Conservation (phyloP, 2,113 vertebrate genomes). For the Prunella fulvescens region DNA sequence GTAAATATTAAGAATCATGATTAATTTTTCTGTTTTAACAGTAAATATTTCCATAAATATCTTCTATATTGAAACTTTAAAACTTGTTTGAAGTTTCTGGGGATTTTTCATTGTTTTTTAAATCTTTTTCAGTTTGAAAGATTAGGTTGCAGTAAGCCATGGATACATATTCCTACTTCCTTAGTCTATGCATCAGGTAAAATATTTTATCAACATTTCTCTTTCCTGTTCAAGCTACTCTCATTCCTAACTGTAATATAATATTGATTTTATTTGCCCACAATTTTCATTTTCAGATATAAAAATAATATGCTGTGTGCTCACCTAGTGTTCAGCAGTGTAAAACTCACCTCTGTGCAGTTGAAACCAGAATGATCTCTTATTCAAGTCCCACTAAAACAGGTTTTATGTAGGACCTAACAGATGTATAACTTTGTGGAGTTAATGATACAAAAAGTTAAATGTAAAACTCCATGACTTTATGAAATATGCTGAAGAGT, state of each 20-base stretch:
- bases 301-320: neutral
- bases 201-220: neutral
- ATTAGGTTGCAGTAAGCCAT: constrained; percentile 82
- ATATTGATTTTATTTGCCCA: neutral
- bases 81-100: neutral
- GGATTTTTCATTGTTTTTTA: neutral
- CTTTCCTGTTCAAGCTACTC: neutral
- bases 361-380: neutral
- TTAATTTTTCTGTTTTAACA: neutral
- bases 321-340: neutral
- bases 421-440: neutral
- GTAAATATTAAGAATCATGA: neutral
- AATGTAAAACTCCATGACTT: neutral
- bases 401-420: neutral
- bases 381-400: neutral
- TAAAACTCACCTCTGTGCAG: neutral
- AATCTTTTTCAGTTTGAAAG: constrained; percentile 84
- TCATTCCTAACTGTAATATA: neutral
- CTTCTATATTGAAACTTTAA: neutral
- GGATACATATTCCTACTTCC: constrained; percentile 83
- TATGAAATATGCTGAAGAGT: neutral
- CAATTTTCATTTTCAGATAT: neutral
- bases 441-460: neutral
- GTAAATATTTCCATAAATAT: neutral
- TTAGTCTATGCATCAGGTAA: constrained; percentile 89